phyloP scores from a whole-genome alignment of 2,888 invertebrate species.

The Acanthosepion esculentum region DNA sequence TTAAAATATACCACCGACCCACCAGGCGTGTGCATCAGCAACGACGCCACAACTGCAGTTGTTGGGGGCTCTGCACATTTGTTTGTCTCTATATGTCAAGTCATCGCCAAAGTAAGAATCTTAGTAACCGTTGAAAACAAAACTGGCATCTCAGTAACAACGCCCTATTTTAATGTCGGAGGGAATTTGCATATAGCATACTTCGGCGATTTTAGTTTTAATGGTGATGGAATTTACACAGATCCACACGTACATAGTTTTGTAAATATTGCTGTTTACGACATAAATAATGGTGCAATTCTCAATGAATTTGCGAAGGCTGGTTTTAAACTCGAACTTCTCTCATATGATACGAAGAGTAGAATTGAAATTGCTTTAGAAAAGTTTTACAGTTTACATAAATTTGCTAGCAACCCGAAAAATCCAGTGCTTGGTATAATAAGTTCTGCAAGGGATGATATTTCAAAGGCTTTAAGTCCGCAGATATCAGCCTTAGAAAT shows the following conservation, averaged over 20 bases:
- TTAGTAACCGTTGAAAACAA: not conserved
- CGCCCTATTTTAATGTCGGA: not conserved
- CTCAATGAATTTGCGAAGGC: accelerated
- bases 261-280: not conserved
- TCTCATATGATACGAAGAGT: not conserved
- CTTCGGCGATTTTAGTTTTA: not conserved
- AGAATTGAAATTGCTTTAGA: not conserved
- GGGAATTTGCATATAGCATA: not conserved
- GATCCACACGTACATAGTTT: not conserved
- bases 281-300: not conserved
- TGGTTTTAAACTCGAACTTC: not conserved
- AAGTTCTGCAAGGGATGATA: not conserved
- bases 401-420: not conserved
- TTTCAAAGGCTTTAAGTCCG: not conserved
- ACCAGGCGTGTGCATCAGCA: not conserved
- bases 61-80: not conserved
- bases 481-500: not conserved
- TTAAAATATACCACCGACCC: not conserved
- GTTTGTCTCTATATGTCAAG: not conserved
- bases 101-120: not conserved
- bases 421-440: not conserved
- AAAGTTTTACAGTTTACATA: not conserved
- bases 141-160: not conserved
- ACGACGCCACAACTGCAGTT: not conserved
- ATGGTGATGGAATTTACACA: no score